Evolutionary conservation across 2,113 vertebrate genomes (phyloP).

Genomic region (Atrichornis clamosus): DNA sequence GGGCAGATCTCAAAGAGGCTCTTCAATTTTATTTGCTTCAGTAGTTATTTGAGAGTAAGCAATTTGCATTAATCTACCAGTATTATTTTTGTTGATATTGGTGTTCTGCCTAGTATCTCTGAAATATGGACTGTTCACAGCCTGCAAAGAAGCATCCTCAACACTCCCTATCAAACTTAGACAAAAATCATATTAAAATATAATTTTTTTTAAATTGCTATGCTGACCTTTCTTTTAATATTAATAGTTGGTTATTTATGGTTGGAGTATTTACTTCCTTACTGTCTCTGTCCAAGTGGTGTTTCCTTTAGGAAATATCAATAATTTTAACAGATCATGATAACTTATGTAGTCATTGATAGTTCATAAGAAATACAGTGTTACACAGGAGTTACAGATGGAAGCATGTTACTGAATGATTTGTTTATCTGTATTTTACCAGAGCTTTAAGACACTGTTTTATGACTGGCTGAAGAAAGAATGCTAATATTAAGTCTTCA

Average conservation of each 20-base stretch:
- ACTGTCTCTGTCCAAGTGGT: neutral
- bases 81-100: slow-evolving; percentile 8
- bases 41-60: neutral
- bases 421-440: neutral
- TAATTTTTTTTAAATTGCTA: neutral
- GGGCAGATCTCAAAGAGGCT: neutral
- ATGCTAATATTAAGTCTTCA: neutral
- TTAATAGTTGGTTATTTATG: neutral
- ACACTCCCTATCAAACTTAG: neutral
- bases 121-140: neutral
- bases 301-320: neutral
- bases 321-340: neutral
- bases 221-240: neutral
- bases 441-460: neutral
- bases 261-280: neutral
- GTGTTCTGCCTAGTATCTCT: neutral
- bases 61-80: neutral
- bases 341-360: neutral
- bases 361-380: neutral
- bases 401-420: neutral
- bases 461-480: neutral
- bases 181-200: neutral
- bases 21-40: neutral
- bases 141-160: neutral
- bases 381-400: neutral